phyloP scores from a whole-genome alignment of 23 tunicate genomes.

The Oikopleura dioica region DNA sequence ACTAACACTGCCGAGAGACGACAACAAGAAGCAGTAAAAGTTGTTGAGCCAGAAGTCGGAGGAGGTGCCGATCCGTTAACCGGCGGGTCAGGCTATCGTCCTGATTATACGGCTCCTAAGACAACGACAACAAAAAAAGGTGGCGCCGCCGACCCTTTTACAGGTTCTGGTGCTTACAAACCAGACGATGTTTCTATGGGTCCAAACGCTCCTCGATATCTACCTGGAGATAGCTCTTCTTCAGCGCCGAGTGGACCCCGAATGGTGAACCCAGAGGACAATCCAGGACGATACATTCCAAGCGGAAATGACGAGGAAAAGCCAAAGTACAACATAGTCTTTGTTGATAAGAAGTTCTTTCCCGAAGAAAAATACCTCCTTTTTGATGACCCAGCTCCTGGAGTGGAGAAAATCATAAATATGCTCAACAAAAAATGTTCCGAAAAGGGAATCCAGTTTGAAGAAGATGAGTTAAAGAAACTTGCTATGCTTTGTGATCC shows the following conservation, averaged over 20 bases:
- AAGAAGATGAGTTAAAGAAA: background rate
- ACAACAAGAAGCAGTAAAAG: background rate
- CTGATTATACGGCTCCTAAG: background rate
- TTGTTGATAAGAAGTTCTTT: background rate
- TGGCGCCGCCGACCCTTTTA: conserved; percentile 23
- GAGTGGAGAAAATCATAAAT: background rate
- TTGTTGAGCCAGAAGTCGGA: background rate
- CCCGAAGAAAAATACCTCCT: background rate
- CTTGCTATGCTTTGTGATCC: background rate
- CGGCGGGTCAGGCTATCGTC: conserved; percentile 5
- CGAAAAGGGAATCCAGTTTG: background rate
- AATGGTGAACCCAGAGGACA: conserved; percentile 13
- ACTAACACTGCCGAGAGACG: conserved; percentile 24
- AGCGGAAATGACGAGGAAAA: background rate
- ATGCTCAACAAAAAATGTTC: background rate
- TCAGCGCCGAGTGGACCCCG: background rate
- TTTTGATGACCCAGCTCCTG: background rate
- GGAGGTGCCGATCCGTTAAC: background rate
- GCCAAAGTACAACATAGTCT: background rate
- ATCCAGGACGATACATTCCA: conserved; percentile 28
- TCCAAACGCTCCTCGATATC: background rate
- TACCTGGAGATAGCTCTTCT: background rate
- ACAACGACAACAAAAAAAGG: background rate
- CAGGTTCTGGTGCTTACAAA: conserved; percentile 37
- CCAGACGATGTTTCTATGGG: conserved; percentile 19